A percentile compares a stretch with the other conserved stretches of the same genome.
phyloP scores from a whole-genome alignment of 2,797 vertebrate species.

The Dryobates pubescens region DNA sequence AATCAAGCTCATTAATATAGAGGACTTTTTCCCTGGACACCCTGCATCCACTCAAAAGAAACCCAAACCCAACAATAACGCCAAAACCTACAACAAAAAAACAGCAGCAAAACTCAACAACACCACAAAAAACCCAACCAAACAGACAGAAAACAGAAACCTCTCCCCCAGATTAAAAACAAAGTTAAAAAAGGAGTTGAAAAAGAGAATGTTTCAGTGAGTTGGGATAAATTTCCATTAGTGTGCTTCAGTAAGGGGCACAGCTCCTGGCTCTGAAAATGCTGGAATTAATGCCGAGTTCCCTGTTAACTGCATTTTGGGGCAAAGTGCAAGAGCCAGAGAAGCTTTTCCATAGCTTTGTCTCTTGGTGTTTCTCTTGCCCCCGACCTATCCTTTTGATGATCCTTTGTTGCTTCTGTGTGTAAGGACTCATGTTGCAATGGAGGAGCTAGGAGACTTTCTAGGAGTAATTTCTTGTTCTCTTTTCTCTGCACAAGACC shows the following conservation, averaged over 20 bases:
- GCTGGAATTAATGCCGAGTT: not conserved
- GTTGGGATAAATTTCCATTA: not conserved
- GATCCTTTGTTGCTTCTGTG: not conserved
- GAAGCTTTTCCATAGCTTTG: not conserved
- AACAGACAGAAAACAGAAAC: too few relatives aligned
- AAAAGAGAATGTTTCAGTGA: not conserved
- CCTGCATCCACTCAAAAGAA: too few relatives aligned
- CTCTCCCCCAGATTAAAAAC: too few relatives aligned
- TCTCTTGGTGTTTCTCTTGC: not conserved
- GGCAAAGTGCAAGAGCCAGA: not conserved
- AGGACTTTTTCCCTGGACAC: not conserved
- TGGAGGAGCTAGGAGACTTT: not conserved
- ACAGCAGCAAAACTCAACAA: too few relatives aligned
- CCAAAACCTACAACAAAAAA: too few relatives aligned
- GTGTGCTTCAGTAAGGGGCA: not conserved
- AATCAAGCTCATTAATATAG: not conserved
- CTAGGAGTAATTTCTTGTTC: not conserved
- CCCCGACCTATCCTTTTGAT: not conserved
- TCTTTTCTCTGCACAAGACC: not conserved
- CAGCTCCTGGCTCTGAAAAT: not conserved
- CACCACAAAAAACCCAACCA: too few relatives aligned
- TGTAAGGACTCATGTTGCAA: not conserved
- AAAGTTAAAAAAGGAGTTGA: not conserved
- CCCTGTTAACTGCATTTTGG: not conserved
- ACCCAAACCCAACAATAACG: too few relatives aligned